Conservation (phyloP, 2,113 vertebrate genomes). For the Uropsilus gracilis region DNA sequence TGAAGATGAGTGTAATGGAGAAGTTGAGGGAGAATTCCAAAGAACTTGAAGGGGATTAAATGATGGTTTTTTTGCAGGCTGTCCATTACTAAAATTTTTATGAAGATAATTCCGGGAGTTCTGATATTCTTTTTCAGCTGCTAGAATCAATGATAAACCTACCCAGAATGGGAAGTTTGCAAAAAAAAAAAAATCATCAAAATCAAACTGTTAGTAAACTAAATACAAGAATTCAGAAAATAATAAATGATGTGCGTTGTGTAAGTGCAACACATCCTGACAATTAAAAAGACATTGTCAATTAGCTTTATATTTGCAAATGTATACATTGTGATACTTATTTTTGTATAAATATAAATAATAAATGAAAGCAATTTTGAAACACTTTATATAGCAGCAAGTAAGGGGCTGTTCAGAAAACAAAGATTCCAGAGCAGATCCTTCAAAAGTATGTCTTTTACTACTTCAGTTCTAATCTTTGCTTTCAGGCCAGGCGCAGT, state of each 20-base stretch:
- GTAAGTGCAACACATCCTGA: background rate
- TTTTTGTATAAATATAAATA: background rate
- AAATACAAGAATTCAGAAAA: background rate
- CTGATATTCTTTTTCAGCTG: too few relatives aligned
- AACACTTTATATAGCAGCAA: background rate
- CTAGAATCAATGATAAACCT: too few relatives aligned
- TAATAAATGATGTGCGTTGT: background rate
- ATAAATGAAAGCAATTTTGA: slow-evolving; percentile 30
- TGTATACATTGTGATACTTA: background rate
- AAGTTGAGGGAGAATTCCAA: too few relatives aligned
- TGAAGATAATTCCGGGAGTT: too few relatives aligned
- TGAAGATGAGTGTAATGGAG: too few relatives aligned
- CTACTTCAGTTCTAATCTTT: background rate
- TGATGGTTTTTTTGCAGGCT: too few relatives aligned
- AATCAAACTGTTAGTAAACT: background rate
- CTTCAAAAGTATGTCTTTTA: background rate
- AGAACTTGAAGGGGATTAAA: too few relatives aligned
- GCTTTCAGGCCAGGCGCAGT: background rate
- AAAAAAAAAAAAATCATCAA: background rate
- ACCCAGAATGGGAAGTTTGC: too few relatives aligned
- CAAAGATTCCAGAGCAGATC: background rate
- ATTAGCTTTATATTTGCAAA: background rate
- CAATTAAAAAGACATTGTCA: background rate
- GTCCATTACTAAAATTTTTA: too few relatives aligned
- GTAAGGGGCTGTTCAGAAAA: background rate